Base-by-base conservation (phyloP, 2,797 vertebrate species). In the Tadarida brasiliensis region DNA sequence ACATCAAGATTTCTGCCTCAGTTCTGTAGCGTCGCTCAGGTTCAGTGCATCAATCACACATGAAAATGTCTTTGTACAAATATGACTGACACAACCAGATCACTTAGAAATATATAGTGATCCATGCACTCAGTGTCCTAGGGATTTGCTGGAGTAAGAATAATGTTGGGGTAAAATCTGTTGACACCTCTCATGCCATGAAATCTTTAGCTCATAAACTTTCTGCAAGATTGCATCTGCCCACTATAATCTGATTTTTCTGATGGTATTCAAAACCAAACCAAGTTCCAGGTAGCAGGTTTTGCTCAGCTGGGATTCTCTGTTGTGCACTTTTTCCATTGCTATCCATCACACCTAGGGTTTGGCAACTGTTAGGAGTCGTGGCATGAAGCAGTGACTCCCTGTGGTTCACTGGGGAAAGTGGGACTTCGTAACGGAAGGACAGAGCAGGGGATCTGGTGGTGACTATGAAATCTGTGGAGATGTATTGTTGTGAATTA, bases 401-500 rank as follows among this genome's bases (percentile, higher is more conserved):
- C 77, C 26, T 70, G 28, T 33, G 56, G 51, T 44, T 94, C 77
- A 28, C 17, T 73, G 63, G 24, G 24, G 65, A 89, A 94, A 61
- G 30, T 39, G n/a, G 22, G 19, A 11, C 26, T 95, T 78, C 16
- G 28, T 73, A n/a, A 47, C 11, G 47, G 22, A 19, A 87, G 47
- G 22, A 63, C 9, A 6, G 65, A 85, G 26, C 11, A 61, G 51
- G 56, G 86, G 24, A 47, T 56, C 19, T 73, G 30, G 47, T 68
- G n/a, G 47, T 59, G 54, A 49, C 80, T 90, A 44, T 90, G 39
- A 87, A 91, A 76, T 94, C 39, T 87, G 11, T 28, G 35, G 67
- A 90, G 83, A 94, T 67, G 93, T 74, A 73, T 88, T 96, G 30
- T 90, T 96, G 70, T 81, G 91, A 71, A 61, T 74, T 93, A 89